phyloP scores from a whole-genome alignment of 1,140 invertebrate genomes.

The Euura lappo region DNA sequence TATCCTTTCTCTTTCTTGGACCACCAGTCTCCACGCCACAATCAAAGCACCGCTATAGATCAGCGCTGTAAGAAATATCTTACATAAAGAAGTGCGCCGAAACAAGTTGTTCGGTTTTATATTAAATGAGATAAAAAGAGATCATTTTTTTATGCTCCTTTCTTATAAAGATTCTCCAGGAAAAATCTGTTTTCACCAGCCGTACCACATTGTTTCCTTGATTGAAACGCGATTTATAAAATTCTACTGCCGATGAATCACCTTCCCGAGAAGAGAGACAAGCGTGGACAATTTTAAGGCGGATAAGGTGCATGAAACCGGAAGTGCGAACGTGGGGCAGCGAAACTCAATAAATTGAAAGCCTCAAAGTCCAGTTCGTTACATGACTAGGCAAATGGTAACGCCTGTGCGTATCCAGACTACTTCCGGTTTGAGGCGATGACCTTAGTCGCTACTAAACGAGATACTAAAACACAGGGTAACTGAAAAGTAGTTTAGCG shows the following conservation, averaged over 20 bases:
- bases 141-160: background rate
- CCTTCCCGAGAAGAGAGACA: too few species aligned
- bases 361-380: slow-evolving; percentile 1
- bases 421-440: background rate
- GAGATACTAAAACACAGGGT: background rate
- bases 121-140: background rate
- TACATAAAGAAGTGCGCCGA: slow-evolving; percentile 3
- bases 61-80: slow-evolving; percentile 1
- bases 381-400: background rate
- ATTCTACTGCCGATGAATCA: too few species aligned
- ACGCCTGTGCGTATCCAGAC: background rate
- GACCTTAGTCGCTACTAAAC: background rate
- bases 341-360: slow-evolving; percentile 1
- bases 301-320: too few species aligned
- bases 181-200: too few species aligned
- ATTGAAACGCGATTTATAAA: too few species aligned
- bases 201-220: too few species aligned
- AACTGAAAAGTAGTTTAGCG: background rate
- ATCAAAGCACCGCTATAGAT: background rate
- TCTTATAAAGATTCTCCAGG: too few species aligned
- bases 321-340: background rate
- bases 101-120: background rate
- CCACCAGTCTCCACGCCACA: background rate
- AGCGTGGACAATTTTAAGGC: too few species aligned
- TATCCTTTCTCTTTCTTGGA: slow-evolving; percentile 20